phyloP scores from a whole-genome alignment of 2,113 vertebrate genomes.

The Rhinoptilus africanus region DNA sequence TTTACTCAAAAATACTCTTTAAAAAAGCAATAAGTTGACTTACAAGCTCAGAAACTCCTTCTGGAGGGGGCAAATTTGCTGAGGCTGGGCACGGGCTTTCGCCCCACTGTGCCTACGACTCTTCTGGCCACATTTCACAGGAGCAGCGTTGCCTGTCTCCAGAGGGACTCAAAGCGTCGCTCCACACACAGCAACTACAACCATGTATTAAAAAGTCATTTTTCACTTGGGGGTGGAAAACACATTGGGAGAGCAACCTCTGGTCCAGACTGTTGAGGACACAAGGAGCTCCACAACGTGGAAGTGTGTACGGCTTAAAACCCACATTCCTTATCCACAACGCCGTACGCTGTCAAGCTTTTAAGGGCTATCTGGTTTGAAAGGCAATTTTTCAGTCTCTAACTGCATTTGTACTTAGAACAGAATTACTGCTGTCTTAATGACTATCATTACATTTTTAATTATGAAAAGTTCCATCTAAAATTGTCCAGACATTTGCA shows the following conservation, averaged over 20 bases:
- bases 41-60: background rate
- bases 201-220: fast-evolving
- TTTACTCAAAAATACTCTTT: background rate
- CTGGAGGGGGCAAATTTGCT: background rate
- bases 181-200: background rate
- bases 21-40: background rate
- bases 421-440: background rate
- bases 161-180: background rate
- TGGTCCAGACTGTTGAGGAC: background rate
- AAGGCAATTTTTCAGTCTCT: background rate
- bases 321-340: background rate
- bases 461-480: background rate
- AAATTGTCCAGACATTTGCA: background rate
- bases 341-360: background rate
- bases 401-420: background rate
- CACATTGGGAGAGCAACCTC: background rate
- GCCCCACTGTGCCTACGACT: background rate
- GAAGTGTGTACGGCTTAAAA: fast-evolving
- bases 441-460: background rate
- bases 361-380: background rate
- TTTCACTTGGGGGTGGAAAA: background rate
- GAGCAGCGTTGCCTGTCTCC: background rate
- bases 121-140: fast-evolving
- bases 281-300: background rate
- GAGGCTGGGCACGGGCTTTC: background rate